Evolutionary conservation across 1,140 invertebrate species (phyloP), one percentile per base, ranked within the genome.

Genomic region (Eupristina koningsbergeri): DNA sequence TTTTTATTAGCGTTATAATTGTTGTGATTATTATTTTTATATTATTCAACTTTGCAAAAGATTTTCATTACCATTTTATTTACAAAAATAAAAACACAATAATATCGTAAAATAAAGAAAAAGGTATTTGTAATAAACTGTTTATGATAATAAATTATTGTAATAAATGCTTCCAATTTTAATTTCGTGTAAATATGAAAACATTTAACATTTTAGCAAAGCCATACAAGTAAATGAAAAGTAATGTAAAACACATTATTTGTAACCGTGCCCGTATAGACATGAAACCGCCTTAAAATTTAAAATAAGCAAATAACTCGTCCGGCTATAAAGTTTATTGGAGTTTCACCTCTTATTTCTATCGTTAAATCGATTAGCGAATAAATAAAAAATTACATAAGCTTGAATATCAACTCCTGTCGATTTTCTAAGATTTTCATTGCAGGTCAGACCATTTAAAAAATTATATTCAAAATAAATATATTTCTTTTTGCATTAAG

Each of bases 261-360:
- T 71, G 67, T 71, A 19, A 31, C 36, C 36, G 11, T 41, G 17
- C 39, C 41, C 39, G 3, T 41, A 71, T 71, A 22, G 26, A 41
- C 39, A 39, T 71, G 36, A 22, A 6, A 71, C 8, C 19, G 36
- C 36, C 36, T 71, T 71, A 71, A 71, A 71, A 71, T 36, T 71
- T 71, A 71, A 41, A 71, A 71, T 71, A 71, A 71, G 39, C 67
- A 71, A 71, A 71, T 71, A 34, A 71, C 67, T 71, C 39, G 67
- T n/a, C n/a, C 67, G 67, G 67, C 41, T 71, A 71, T 71, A 71
- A 71, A 71, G 36, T 71, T 71, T 71, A 71, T 71, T 71, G 9
- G 67, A 71, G 67, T 71, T 71, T 71, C 39, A 17, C 67, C 36
- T 41, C 67, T 41, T 36, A 71, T 71, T 71, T 71, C 67, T 41